A percentile compares a stretch with the other conserved stretches of the same genome.
These are phyloP conservation scores for Mirounga angustirostris DNA, from an alignment of 2,113 vertebrate species.

Conservation along the genomic window DNA sequence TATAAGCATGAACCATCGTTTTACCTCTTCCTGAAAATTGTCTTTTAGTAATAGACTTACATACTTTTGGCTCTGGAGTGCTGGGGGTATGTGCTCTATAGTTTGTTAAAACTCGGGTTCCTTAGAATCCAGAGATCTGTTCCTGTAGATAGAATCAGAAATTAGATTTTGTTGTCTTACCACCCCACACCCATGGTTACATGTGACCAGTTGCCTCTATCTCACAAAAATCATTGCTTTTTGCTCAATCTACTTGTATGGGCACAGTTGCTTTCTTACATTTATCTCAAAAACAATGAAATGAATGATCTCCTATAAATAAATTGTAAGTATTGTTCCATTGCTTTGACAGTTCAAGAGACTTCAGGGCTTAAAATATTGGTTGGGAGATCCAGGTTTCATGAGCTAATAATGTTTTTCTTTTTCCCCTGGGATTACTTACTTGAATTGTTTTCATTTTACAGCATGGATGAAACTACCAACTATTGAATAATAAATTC, in stretches of 20 bases:
- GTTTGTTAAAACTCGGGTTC: not conserved
- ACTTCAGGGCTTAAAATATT: constrained; percentile 20
- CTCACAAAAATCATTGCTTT: not conserved
- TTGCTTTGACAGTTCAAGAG: constrained; percentile 17
- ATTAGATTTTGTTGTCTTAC: not conserved
- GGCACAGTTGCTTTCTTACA: not conserved
- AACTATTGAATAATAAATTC: constrained; percentile 55
- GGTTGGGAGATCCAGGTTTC: not conserved
- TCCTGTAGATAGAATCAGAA: not conserved
- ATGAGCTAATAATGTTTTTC: not conserved
- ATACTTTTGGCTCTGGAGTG: not conserved
- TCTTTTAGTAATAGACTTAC: not conserved
- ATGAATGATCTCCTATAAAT: not conserved
- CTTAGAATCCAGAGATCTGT: not conserved
- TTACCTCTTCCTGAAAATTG: not conserved
- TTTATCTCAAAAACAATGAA: not conserved
- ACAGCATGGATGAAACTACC: not conserved
- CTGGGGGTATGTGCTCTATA: not conserved
- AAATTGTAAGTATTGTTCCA: not conserved
- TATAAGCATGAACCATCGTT: not conserved
- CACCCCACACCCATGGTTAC: not conserved
- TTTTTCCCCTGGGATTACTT: not conserved
- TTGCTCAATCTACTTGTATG: not conserved
- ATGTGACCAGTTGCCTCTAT: not conserved
- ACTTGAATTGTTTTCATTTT: constrained; percentile 51